Conservation (phyloP, 1,140 invertebrate species). For the Mizuhopecten yessoensis region DNA sequence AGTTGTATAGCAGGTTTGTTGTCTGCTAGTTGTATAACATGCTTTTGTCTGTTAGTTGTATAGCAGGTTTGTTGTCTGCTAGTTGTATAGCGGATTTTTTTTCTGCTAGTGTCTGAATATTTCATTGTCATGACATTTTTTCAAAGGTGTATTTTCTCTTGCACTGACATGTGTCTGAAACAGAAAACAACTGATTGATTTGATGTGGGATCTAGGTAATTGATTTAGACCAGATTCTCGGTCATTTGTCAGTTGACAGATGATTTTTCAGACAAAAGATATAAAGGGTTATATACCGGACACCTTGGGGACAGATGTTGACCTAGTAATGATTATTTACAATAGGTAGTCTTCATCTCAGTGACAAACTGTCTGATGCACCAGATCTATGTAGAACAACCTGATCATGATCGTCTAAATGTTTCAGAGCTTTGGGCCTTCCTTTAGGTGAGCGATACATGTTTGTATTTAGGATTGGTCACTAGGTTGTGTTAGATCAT, state of each 20-base stretch:
- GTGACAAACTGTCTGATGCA: neutral
- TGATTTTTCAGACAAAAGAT: neutral
- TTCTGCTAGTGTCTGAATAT: neutral
- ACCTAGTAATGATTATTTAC: neutral
- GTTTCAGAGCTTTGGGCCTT: no score
- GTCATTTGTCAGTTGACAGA: neutral
- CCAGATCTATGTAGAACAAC: neutral
- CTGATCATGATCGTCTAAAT: neutral
- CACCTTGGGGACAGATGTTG: constrained; percentile 9
- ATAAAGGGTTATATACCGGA: neutral
- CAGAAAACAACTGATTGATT: constrained; percentile 30
- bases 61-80: no score
- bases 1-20: neutral
- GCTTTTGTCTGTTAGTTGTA: neutral
- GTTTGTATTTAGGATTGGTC: neutral
- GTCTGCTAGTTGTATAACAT: neutral
- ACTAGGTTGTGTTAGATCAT: neutral
- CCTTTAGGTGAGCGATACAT: neutral
- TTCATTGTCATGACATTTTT: neutral
- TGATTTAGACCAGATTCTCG: neutral
- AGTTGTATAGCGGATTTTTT: neutral
- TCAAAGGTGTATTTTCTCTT: no score
- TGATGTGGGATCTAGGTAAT: neutral
- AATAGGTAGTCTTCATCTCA: neutral
- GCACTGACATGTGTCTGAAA: no score